Conservation (phyloP, 2,888 invertebrate species). For the Brachypterus glaber region DNA sequence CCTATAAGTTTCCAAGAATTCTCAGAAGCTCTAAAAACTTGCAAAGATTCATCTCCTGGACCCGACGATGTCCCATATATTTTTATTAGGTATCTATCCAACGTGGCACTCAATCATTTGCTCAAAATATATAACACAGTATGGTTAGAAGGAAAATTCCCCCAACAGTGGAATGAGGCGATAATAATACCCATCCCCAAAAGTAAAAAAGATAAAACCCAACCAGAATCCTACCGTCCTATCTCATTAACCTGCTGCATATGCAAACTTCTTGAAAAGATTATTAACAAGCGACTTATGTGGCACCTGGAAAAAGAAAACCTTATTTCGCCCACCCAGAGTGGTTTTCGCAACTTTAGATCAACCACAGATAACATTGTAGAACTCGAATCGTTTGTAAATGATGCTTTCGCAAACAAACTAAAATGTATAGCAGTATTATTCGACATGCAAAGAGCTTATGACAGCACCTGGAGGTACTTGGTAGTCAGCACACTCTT, state of each 20-base stretch:
- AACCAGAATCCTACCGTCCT: constrained; percentile 14
- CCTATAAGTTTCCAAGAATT: constrained; percentile 11
- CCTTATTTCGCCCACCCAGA: constrained; percentile 9
- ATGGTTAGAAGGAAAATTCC: constrained; percentile 10
- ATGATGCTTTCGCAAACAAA: constrained; percentile 13
- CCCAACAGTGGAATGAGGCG: constrained; percentile 11
- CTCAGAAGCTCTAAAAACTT: constrained; percentile 7
- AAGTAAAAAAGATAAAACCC: constrained; percentile 10
- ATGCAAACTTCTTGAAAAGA: constrained; percentile 17
- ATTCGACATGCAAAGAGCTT: constrained; percentile 17
- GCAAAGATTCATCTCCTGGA: constrained; percentile 6
- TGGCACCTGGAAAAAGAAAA: constrained; percentile 15
- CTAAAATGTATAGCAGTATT: constrained; percentile 11
- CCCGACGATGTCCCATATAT: constrained; percentile 11
- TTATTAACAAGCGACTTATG: constrained; percentile 14
- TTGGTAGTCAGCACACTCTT: constrained; percentile 5
- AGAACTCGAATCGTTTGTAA: constrained; percentile 13
- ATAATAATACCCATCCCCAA: constrained; percentile 13
- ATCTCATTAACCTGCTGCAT: constrained; percentile 14
- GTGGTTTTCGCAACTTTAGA: constrained; percentile 12
- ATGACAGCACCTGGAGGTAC: constrained; percentile 10
- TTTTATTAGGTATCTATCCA: constrained; percentile 12
- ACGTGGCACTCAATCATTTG: constrained; percentile 4
- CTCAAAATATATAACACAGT: constrained; percentile 9
- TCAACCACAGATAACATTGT: constrained; percentile 14